phyloP scores from a whole-genome alignment of 2,888 invertebrate genomes.

The Drosophila falleni region DNA sequence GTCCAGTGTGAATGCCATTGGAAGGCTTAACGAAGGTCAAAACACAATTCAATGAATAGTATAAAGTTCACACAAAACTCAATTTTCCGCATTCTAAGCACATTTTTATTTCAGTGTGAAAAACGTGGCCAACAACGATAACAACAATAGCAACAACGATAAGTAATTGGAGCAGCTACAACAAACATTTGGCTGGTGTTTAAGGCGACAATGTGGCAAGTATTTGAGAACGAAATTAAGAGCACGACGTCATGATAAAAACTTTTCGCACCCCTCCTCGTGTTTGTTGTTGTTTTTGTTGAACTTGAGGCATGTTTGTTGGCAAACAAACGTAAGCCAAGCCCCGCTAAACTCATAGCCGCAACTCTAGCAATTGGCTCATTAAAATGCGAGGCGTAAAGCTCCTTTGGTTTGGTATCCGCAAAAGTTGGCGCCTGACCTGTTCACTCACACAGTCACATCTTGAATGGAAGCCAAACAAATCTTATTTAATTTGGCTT shows the following conservation, averaged over 20 bases:
- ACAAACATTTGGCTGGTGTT: slow-evolving; percentile 37
- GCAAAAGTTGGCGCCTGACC: slow-evolving; percentile 68
- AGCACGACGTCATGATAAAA: slow-evolving; percentile 78
- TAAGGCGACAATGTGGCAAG: slow-evolving; percentile 72
- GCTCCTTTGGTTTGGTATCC: slow-evolving; percentile 64
- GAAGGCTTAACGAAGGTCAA: neutral
- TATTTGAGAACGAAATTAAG: slow-evolving; percentile 61
- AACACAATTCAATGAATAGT: slow-evolving; percentile 68
- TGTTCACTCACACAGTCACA: slow-evolving; percentile 54
- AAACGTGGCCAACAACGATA: slow-evolving; percentile 43
- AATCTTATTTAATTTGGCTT: slow-evolving; percentile 81
- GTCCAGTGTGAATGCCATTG: neutral
- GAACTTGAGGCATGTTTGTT: slow-evolving; percentile 81
- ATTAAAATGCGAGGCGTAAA: slow-evolving; percentile 78
- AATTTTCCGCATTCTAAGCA: slow-evolving; percentile 78
- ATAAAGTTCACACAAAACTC: slow-evolving; percentile 69
- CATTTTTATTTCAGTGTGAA: slow-evolving; percentile 53
- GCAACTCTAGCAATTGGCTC: slow-evolving; percentile 54
- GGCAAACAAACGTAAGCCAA: slow-evolving; percentile 66
- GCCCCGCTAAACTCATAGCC: slow-evolving; percentile 9
- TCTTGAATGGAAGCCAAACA: slow-evolving; percentile 76
- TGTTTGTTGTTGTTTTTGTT: slow-evolving; percentile 32
- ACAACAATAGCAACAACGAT: slow-evolving; percentile 34
- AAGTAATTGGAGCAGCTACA: slow-evolving; percentile 25
- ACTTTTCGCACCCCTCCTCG: slow-evolving; percentile 49